phyloP scores from a whole-genome alignment of 2,888 invertebrate species.

The Pocota personata region DNA sequence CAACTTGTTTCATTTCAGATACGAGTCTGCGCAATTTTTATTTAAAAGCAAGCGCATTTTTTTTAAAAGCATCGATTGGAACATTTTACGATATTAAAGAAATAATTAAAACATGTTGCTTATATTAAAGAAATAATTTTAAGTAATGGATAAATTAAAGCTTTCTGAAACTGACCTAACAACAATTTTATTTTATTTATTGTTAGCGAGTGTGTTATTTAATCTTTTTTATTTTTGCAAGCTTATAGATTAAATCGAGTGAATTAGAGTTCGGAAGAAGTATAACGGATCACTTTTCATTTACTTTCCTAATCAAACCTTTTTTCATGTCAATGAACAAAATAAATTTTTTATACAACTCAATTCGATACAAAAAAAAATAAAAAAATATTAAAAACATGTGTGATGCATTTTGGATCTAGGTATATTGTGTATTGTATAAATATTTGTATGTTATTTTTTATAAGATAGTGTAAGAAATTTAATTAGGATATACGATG shows the following conservation, averaged over 20 bases:
- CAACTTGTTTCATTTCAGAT: not conserved
- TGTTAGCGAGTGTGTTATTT: not conserved
- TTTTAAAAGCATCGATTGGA: conserved; percentile 1
- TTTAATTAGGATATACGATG: conserved; percentile 33
- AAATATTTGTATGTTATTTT: conserved; percentile 23
- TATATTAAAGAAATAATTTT: not conserved
- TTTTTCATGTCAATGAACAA: conserved; percentile 45
- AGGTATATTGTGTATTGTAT: conserved; percentile 40
- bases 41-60: not conserved
- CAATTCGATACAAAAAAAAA: conserved; percentile 18
- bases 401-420: conserved; percentile 40
- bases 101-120: not conserved
- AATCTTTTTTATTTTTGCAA: conserved; percentile 25
- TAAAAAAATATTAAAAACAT: conserved; percentile 7
- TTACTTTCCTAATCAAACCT: conserved; percentile 12
- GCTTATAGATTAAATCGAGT: conserved; percentile 62
- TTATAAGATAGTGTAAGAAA: conserved; percentile 13
- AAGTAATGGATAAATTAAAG: conserved; percentile 28
- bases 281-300: conserved; percentile 38
- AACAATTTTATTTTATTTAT: conserved; percentile 17
- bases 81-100: not conserved
- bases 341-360: conserved; percentile 35
- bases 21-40: not conserved
- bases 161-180: conserved; percentile 31
- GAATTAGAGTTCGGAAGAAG: conserved; percentile 73